A percentile compares a stretch with the other conserved stretches of the same genome.
Evolutionary conservation across 2,888 invertebrate genomes (phyloP).

Genomic region (Xylocampa areola): DNA sequence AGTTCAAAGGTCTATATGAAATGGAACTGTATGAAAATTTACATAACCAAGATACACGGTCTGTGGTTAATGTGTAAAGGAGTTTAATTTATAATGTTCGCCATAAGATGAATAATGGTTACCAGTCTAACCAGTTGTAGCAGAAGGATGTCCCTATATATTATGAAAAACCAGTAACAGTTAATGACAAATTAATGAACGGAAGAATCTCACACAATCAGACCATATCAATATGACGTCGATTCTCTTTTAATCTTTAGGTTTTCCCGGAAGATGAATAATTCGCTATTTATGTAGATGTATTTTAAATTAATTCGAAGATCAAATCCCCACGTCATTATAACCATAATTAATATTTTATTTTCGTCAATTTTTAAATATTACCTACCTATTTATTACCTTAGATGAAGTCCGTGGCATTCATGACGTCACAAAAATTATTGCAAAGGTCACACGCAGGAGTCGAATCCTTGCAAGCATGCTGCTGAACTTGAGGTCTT

Average conservation of each 20-base stretch:
- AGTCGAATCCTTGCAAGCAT: too few species aligned
- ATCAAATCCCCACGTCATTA: conserved; percentile 2
- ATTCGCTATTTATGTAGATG: neutral
- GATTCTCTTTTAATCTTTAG: neutral
- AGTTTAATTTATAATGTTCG: too few species aligned
- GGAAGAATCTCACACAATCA: too few species aligned
- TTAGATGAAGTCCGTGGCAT: neutral
- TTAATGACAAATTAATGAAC: too few species aligned
- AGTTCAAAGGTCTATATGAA: conserved; percentile 6
- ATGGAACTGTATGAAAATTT: neutral
- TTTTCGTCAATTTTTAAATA: conserved; percentile 13
- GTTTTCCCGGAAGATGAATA: neutral
- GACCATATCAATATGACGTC: neutral
- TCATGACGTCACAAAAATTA: conserved; percentile 10
- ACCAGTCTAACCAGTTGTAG: too few species aligned
- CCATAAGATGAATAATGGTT: too few species aligned
- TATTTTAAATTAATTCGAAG: conserved; percentile 4
- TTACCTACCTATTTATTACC: conserved; percentile 2
- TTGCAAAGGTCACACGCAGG: too few species aligned
- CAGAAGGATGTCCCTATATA: too few species aligned
- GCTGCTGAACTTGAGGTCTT: too few species aligned
- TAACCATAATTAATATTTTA: conserved; percentile 9
- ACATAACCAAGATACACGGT: too few species aligned
- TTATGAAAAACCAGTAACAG: too few species aligned
- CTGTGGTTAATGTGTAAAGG: too few species aligned